phyloP scores from a whole-genome alignment of 2,113 vertebrate species.

The Callopanchax toddi region DNA sequence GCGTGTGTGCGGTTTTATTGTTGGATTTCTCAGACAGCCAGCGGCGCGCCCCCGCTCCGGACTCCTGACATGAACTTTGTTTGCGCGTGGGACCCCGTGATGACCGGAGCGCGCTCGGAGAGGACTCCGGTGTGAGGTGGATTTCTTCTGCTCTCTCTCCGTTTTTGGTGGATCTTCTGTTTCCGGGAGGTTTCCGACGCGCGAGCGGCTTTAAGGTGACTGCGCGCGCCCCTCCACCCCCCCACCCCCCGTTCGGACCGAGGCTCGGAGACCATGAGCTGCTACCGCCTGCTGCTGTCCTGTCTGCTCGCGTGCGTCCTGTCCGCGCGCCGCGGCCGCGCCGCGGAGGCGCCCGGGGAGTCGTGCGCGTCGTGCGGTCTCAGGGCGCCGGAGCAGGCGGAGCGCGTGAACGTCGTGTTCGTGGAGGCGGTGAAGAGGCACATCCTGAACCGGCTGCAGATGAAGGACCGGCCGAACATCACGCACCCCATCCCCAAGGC shows the following conservation, averaged over 20 bases:
- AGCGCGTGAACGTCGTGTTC: constrained; percentile 88
- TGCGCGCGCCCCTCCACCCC: background rate
- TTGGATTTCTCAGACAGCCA: constrained; percentile 18
- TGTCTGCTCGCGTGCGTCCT: constrained; percentile 69
- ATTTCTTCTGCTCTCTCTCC: no score
- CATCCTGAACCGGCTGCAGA: constrained; percentile 93
- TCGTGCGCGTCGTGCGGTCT: constrained; percentile 92
- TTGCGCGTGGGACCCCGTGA: constrained; percentile 14
- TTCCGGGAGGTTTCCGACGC: constrained; percentile 19
- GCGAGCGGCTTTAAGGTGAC: constrained; percentile 19
- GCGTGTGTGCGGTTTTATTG: background rate
- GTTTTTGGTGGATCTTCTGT: constrained; percentile 43
- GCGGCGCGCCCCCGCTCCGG: constrained; percentile 35
- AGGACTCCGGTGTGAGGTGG: constrained; percentile 9
- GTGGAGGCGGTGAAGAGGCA: constrained; percentile 97
- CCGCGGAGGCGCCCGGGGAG: constrained; percentile 79
- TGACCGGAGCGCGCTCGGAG: constrained; percentile 43
- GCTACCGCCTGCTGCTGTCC: constrained; percentile 40
- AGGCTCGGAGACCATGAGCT: constrained; percentile 61
- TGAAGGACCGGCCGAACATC: constrained; percentile 95
- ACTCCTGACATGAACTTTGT: constrained; percentile 42
- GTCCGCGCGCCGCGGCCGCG: constrained; percentile 68
- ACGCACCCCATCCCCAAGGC: constrained; percentile 95
- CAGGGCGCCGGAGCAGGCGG: constrained; percentile 85
- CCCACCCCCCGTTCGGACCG: constrained; percentile 15